phyloP scores from a whole-genome alignment of 1,140 invertebrate species.

The Brachionus asplanchnoidis region DNA sequence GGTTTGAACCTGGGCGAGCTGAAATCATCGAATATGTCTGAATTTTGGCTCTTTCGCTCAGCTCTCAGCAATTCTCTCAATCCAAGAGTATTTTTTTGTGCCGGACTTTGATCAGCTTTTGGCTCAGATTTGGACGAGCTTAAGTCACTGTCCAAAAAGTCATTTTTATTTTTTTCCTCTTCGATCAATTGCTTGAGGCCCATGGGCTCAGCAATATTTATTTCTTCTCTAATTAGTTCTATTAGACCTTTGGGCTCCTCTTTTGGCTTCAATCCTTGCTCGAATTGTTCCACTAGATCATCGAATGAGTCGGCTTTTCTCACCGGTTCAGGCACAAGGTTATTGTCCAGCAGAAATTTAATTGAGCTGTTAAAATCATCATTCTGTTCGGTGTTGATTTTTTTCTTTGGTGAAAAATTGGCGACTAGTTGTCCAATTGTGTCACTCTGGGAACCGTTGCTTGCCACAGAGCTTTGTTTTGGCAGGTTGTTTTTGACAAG shows the following conservation, averaged over 20 bases:
- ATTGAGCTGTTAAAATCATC: slow-evolving; percentile 6
- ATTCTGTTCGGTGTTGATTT: neutral
- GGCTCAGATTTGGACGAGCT: neutral
- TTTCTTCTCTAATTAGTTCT: neutral
- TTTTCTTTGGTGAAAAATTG: neutral
- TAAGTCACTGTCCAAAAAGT: neutral
- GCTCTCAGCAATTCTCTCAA: neutral
- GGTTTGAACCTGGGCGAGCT: neutral
- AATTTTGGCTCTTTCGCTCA: neutral
- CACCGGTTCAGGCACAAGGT: neutral
- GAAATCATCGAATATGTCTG: neutral
- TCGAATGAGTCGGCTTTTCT: slow-evolving; percentile 1
- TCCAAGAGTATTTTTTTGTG: neutral
- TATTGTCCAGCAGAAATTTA: slow-evolving; percentile 27
- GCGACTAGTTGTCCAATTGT: neutral
- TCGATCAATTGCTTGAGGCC: neutral
- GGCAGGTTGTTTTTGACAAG: slow-evolving; percentile 16
- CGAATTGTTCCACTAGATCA: neutral
- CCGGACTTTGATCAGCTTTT: neutral
- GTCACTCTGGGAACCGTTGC: neutral
- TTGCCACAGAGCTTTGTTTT: neutral
- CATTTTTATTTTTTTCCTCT: neutral
- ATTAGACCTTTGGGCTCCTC: neutral
- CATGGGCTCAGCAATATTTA: neutral
- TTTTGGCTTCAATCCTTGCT: neutral